phyloP scores from a whole-genome alignment of 2,888 invertebrate genomes.

The Fragum sueziense region DNA sequence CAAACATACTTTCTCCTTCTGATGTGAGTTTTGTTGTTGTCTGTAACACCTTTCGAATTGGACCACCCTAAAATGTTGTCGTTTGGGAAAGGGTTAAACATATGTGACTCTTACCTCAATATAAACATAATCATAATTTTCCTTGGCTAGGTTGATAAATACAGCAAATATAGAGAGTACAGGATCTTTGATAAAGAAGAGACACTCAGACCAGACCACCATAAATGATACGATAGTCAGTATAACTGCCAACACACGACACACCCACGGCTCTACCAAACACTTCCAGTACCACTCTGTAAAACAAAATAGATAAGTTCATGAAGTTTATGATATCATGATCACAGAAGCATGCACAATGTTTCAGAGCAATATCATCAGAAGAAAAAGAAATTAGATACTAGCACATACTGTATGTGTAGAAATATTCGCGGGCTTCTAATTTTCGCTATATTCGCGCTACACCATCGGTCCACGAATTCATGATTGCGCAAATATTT shows the following conservation, averaged over 20 bases:
- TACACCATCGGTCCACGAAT: too few species aligned
- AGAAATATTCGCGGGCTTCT: too few species aligned
- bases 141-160: slow-evolving; percentile 91
- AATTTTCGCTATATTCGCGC: too few species aligned
- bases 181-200: slow-evolving; percentile 96
- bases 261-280: slow-evolving; percentile 89
- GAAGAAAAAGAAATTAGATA: background rate
- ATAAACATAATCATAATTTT: slow-evolving; percentile 94
- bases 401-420: too few species aligned
- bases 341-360: background rate
- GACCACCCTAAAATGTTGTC: too few species aligned
- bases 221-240: slow-evolving; percentile 92
- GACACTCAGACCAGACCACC: slow-evolving; percentile 99
- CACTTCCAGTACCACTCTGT: slow-evolving; percentile 99
- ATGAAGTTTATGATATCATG: background rate
- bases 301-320: slow-evolving; percentile 25
- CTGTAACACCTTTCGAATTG: too few species aligned
- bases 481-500: too few species aligned
- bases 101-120: slow-evolving; percentile 92
- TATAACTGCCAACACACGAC: slow-evolving; percentile 86
- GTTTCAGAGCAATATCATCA: too few species aligned
- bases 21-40: too few species aligned
- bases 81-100: too few species aligned
- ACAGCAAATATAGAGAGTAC: slow-evolving; percentile 98
- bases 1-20: too few species aligned